Base-by-base conservation (phyloP, 35 echinoderm and acorn worm species). In the Eucidaris tribuloides region DNA sequence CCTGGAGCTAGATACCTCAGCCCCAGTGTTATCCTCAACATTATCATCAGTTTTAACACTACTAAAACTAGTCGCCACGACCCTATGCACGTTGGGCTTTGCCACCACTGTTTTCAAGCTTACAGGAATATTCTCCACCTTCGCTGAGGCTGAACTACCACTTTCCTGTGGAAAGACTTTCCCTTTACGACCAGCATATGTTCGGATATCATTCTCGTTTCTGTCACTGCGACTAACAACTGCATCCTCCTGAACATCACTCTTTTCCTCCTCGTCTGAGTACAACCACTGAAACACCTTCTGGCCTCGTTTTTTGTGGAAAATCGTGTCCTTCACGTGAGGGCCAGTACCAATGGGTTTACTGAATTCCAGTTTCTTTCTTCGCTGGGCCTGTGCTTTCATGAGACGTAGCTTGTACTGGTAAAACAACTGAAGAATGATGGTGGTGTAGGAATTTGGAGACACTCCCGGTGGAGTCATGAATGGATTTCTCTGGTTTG, bases 271-370 rank as follows among this genome's bases (percentile, higher is more conserved):
- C 7, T 74, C 68, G 34, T 27, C 29, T 20, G 68, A 74, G n/a
- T 35, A 13, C 7, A n/a, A 40, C 68, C 68, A 74, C 68, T 74
- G 34, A 40, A 74, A 74, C 22, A 74, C 41, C 44, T 74, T 74
- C 68, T 74, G 68, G 34, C 68, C 68, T 24, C 68, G 68, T 25
- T 74, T 74, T 40, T 44, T 74, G 23, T 74, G 38, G 15, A 74
- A 33, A 36, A 74, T 74, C 14, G 68, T 74, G 68, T 74, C 68
- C 68, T 74, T 74, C 7, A 74, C 68, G 11, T 74, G 36, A n/a
- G 68, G 68, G 38, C 68, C 68, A 19, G n/a, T 19, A 7, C 38
- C 22, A 27, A 74, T 40, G 25, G 68, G 68, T 40, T 74, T 74
- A 14, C 68, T 40, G 14, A 74, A 18, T 19, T 42, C 68, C 15